Conservation (phyloP, 2,888 invertebrate species). For the Lasius fuliginosus region DNA sequence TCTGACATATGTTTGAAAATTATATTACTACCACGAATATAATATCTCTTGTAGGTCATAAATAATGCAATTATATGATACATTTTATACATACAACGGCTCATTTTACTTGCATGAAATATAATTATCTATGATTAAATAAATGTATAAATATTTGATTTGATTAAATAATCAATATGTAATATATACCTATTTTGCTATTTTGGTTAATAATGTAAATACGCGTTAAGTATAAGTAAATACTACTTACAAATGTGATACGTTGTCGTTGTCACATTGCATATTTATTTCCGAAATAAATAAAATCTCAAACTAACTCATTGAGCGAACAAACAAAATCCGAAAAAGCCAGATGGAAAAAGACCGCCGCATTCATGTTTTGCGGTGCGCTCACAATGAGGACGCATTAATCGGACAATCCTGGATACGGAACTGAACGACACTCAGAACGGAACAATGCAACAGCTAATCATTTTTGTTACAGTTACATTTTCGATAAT, state of each 20-base stretch:
- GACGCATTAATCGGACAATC: constrained; percentile 68
- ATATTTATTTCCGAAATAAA: not conserved
- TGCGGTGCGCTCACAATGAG: constrained; percentile 52
- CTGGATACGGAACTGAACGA: constrained; percentile 68
- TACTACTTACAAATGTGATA: not conserved
- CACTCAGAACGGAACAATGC: constrained; percentile 67
- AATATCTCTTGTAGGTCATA: constrained; percentile 10
- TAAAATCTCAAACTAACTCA: not conserved
- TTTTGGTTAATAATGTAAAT: constrained; percentile 13
- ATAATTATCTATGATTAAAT: constrained; percentile 23
- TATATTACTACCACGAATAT: constrained; percentile 20
- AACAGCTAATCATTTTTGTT: constrained; percentile 71
- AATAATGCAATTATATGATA: constrained; percentile 22
- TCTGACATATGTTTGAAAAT: constrained; percentile 27
- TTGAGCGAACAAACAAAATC: not conserved
- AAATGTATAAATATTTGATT: constrained; percentile 5
- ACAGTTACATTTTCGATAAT: constrained; percentile 71
- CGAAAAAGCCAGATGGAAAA: constrained; percentile 6
- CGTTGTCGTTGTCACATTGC: not conserved
- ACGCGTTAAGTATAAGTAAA: not conserved
- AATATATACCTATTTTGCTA: not conserved
- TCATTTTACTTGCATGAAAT: constrained; percentile 12
- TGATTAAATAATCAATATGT: not conserved
- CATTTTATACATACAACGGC: not conserved
- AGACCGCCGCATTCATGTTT: constrained; percentile 47